phyloP scores from a whole-genome alignment of 2,888 invertebrate genomes.

The Lasioglossum pauxillum region DNA sequence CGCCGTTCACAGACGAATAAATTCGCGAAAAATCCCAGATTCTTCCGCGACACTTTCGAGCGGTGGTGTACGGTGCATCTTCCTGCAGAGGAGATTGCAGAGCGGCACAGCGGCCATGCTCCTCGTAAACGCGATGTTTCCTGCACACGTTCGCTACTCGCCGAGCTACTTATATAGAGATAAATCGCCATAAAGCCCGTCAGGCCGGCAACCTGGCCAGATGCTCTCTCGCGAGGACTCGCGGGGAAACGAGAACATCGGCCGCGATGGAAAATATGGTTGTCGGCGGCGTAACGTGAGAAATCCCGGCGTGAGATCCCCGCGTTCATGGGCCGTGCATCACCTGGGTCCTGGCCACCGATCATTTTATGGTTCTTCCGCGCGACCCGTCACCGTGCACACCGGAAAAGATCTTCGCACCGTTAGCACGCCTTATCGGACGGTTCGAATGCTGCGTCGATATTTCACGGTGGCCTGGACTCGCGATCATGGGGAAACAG shows the following conservation, averaged over 20 bases:
- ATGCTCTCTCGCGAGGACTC: slow-evolving; percentile 45
- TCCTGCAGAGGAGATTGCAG: slow-evolving; percentile 45
- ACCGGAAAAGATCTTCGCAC: slow-evolving; percentile 51
- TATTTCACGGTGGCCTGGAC: slow-evolving; percentile 43
- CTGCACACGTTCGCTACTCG: slow-evolving; percentile 7
- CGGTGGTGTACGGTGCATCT: slow-evolving; percentile 1
- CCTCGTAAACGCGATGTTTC: slow-evolving; percentile 56
- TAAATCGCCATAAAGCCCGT: slow-evolving; percentile 56
- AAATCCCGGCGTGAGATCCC: slow-evolving; percentile 55
- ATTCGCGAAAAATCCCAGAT: not conserved
- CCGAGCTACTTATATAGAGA: slow-evolving; percentile 33
- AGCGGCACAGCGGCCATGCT: slow-evolving; percentile 27
- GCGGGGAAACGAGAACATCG: slow-evolving; percentile 64
- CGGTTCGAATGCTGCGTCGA: slow-evolving; percentile 42
- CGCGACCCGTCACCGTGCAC: slow-evolving; percentile 39
- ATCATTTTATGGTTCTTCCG: slow-evolving; percentile 53
- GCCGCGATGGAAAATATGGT: slow-evolving; percentile 41
- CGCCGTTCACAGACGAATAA: too few relatives aligned
- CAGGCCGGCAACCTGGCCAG: slow-evolving; percentile 27
- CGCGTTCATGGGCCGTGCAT: slow-evolving; percentile 35
- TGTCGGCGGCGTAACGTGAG: slow-evolving; percentile 63
- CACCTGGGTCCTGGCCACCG: slow-evolving; percentile 42
- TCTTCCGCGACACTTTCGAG: not conserved
- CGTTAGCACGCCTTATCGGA: slow-evolving; percentile 54
- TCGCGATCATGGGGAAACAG: slow-evolving; percentile 33